Base-by-base conservation (phyloP, 2,797 vertebrate species). In the Steatocranus sp. region DNA sequence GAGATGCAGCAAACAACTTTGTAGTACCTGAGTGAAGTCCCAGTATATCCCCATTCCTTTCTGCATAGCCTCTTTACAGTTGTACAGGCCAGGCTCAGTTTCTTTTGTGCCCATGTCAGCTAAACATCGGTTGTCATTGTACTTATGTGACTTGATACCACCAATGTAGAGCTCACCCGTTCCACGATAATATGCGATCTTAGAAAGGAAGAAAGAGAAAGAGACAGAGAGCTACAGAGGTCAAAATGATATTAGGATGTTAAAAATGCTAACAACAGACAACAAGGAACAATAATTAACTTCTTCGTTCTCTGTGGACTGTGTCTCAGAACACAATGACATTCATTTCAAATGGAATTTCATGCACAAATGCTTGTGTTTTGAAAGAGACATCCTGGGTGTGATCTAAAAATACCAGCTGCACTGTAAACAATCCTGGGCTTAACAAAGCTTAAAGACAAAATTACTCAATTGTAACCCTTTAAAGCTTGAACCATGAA, bases 71-170 rank as follows among this genome's bases (percentile, higher is more conserved):
- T 93, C 82, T 51, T 90, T 93, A 83, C 95, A 96, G 82, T 91
- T 76, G 84, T 88, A 78, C 20, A 95, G 86, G 3, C 87, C 91
- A 2, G 96, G 94, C 18, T 77, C 73, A 0, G 74, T 81, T 53
- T 88, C 88, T 3, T 84, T 56, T 5, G 63, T 34, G 5, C 93
- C 92, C 0, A 10, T 3, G 27, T 95, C 95, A 7, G 90, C 46
- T 23, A 96, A 49, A 79, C 96, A 96, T 0, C 92, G 88, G 83
- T 96, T 96, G 54, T 91, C 89, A 7, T 92, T 94, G 89, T 96
- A 95, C 27, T 78, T 95, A 81, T 96, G 94, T 54, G 95, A 95
- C 79, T 93, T 95, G 0, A 50, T 50, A 10, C 49, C n/a, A 11
- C 49, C 49, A 50, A 50, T 11, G n/a, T 20, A 50, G 49, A 96